Percentiles rank a stretch among this genome's conserved stretches.
phyloP scores from a whole-genome alignment of 2,888 invertebrate species.

The Lottia scabra region DNA sequence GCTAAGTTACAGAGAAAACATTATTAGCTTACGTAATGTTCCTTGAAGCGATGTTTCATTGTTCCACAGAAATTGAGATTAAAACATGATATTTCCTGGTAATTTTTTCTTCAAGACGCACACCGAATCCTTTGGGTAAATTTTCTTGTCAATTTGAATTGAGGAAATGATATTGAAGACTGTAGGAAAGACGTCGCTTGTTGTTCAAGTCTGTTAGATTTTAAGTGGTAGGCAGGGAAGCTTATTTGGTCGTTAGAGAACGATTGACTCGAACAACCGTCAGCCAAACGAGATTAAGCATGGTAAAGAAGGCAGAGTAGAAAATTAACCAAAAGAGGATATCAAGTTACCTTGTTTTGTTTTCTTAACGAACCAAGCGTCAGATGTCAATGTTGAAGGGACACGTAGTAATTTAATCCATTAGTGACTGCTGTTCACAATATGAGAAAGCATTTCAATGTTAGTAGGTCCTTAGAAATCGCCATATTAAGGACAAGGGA shows the following conservation, averaged over 20 bases:
- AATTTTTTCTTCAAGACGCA: neutral
- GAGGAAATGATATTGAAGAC: neutral
- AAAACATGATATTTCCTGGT: neutral
- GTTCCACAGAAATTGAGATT: neutral
- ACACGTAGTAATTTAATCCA: constrained; percentile 2
- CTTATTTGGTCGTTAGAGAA: neutral
- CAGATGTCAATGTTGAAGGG: constrained; percentile 1
- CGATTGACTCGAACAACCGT: neutral
- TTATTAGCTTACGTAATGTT: neutral
- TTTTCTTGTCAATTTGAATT: constrained; percentile 2
- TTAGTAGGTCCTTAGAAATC: neutral
- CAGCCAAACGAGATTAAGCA: neutral
- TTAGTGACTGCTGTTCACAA: constrained; percentile 7
- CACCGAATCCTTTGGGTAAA: neutral
- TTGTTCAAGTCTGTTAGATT: neutral
- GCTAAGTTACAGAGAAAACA: neutral
- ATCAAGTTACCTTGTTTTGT: constrained; percentile 3
- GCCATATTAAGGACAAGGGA: too few relatives aligned
- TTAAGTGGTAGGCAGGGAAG: constrained; percentile 1
- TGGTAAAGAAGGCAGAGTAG: neutral
- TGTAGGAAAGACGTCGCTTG: neutral
- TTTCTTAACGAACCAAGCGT: constrained; percentile 3
- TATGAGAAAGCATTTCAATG: constrained; percentile 4
- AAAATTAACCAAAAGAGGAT: constrained; percentile 3
- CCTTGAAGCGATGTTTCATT: neutral